These are phyloP conservation scores for Triplophysa dalaica DNA, from an alignment of 2,113 vertebrate species.

Conservation along the genomic window DNA sequence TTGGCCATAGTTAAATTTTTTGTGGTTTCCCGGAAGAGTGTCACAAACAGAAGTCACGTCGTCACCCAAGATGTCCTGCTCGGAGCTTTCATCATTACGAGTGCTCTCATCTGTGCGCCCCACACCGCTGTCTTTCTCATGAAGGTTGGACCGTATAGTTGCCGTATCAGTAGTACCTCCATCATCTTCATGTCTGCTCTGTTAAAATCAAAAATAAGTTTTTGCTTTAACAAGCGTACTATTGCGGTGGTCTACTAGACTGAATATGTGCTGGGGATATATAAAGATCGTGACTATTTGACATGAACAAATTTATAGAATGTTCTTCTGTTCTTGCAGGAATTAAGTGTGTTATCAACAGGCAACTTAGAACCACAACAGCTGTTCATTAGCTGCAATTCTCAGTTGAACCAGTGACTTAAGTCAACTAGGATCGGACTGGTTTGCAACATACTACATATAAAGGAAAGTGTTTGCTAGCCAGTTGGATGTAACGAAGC, in stretches of 20 bases:
- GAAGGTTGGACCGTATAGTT: constrained; percentile 88
- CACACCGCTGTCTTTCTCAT: constrained; percentile 94
- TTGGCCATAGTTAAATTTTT: constrained; percentile 83
- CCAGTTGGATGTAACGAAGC: neutral
- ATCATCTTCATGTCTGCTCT: constrained; percentile 91
- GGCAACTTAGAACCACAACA: neutral
- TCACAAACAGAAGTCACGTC: constrained; percentile 78
- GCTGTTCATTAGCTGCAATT: too few relatives aligned
- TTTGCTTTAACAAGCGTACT: neutral
- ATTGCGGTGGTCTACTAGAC: neutral
- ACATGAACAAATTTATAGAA: neutral
- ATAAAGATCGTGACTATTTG: neutral
- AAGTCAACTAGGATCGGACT: neutral
- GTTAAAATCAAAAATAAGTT: neutral
- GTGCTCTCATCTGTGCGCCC: constrained; percentile 95
- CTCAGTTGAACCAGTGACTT: neutral
- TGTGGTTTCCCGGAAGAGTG: constrained; percentile 82
- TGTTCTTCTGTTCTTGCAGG: neutral
- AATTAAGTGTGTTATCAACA: neutral
- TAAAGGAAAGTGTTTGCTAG: neutral
- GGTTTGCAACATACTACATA: neutral
- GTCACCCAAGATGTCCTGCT: constrained; percentile 88
- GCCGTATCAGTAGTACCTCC: constrained; percentile 91
- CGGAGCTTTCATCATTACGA: constrained; percentile 92
- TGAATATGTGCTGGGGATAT: neutral